Evolutionary conservation across 2,888 invertebrate genomes (phyloP).

Genomic region (Leucoptera coffeella): DNA sequence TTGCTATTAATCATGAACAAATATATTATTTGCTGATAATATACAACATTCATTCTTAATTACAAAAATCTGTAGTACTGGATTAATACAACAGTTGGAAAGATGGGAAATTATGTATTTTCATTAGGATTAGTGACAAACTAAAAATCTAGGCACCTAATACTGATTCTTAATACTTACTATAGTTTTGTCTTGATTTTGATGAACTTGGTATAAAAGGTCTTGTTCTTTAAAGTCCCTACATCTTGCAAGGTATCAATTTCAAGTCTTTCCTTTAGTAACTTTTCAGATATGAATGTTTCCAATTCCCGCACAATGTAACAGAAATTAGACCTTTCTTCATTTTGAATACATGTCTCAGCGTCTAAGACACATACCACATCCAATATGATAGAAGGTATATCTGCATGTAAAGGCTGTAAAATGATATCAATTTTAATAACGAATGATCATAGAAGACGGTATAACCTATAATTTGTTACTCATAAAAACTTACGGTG

Average conservation of each 20-base stretch:
- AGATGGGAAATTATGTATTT: too few species aligned
- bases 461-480: background rate
- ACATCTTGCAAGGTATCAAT: slow-evolving; percentile 90
- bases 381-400: slow-evolving; percentile 80
- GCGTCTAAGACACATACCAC: slow-evolving; percentile 79
- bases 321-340: slow-evolving; percentile 71
- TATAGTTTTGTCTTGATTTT: slow-evolving; percentile 97
- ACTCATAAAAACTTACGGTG: slow-evolving; percentile 58
- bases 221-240: slow-evolving; percentile 82
- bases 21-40: too few species aligned
- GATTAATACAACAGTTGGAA: too few species aligned
- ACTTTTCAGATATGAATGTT: slow-evolving; percentile 76
- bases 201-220: slow-evolving; percentile 91
- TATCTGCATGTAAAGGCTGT: slow-evolving; percentile 69
- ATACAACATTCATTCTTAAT: too few species aligned
- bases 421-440: too few species aligned
- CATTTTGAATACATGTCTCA: slow-evolving; percentile 69
- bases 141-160: too few species aligned
- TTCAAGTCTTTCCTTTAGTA: slow-evolving; percentile 88
- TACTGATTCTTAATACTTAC: slow-evolving; percentile 65
- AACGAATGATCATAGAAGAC: too few species aligned
- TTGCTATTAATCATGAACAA: too few species aligned
- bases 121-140: too few species aligned
- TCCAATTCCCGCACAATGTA: slow-evolving; percentile 74
- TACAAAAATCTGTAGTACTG: too few species aligned